A percentile compares a stretch with the other conserved stretches of the same genome.
Evolutionary conservation across 2,888 invertebrate genomes (phyloP).

Genomic region (Sinelater perroti): DNA sequence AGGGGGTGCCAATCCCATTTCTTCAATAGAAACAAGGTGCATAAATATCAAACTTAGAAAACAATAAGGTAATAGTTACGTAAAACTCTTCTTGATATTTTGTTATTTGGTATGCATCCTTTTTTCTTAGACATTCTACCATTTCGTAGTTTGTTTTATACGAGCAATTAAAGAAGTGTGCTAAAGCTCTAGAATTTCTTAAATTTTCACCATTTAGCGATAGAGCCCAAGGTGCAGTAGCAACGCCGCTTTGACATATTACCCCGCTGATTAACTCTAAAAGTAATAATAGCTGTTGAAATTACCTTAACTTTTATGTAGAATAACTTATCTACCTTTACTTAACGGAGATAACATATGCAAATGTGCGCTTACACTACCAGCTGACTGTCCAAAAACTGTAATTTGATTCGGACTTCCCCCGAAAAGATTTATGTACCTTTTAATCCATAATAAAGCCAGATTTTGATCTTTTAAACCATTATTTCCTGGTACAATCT

Average conservation of each 20-base stretch:
- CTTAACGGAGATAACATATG: slow-evolving; percentile 59
- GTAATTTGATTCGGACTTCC: slow-evolving; percentile 58
- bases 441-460: slow-evolving; percentile 57
- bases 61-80: background rate
- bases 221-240: background rate
- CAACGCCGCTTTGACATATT: background rate
- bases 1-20: slow-evolving; percentile 80
- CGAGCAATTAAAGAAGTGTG: background rate
- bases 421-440: slow-evolving; percentile 57
- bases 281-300: background rate
- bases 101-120: background rate
- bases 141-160: background rate
- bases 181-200: background rate
- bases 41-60: background rate
- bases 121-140: slow-evolving; percentile 2
- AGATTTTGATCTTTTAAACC: slow-evolving; percentile 60
- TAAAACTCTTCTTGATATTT: background rate
- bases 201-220: background rate
- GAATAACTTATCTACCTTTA: slow-evolving; percentile 46
- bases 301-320: background rate
- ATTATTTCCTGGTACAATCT: slow-evolving; percentile 58
- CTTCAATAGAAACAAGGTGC: slow-evolving; percentile 55
- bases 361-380: slow-evolving; percentile 58
- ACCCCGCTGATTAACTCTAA: no score
- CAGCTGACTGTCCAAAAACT: slow-evolving; percentile 60